A percentile compares a stretch with the other conserved stretches of the same genome.
phyloP scores from a whole-genome alignment of 2,113 vertebrate genomes.

The Caranx ignobilis region DNA sequence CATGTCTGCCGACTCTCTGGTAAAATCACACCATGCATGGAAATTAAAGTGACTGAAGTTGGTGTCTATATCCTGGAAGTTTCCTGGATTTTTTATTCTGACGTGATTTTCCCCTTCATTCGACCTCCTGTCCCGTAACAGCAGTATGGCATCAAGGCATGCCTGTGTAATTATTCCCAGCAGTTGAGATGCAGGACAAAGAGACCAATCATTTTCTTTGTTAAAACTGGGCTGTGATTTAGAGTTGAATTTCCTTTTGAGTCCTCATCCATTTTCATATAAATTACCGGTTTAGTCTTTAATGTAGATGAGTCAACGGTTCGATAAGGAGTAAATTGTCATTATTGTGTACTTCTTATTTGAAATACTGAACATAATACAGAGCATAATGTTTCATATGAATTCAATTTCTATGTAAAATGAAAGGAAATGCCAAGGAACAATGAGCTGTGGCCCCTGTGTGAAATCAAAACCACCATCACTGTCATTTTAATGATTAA shows the following conservation, averaged over 20 bases:
- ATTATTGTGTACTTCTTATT: too few relatives aligned
- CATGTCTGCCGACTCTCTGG: background rate
- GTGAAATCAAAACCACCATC: too few relatives aligned
- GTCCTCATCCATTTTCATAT: background rate
- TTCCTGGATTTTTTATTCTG: background rate
- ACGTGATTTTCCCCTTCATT: background rate
- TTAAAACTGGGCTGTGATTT: background rate
- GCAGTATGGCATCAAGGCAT: background rate
- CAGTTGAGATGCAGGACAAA: conserved; percentile 7
- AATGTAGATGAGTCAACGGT: too few relatives aligned
- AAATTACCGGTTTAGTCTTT: too few relatives aligned
- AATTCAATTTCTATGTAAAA: too few relatives aligned
- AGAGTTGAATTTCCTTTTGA: background rate
- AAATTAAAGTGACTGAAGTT: conserved; percentile 5
- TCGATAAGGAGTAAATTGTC: too few relatives aligned
- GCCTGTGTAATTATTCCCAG: conserved; percentile 9
- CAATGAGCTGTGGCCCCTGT: too few relatives aligned
- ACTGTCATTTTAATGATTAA: too few relatives aligned
- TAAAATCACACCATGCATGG: background rate
- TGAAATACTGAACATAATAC: too few relatives aligned
- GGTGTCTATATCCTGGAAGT: background rate
- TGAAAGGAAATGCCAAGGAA: too few relatives aligned
- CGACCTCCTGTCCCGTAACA: background rate
- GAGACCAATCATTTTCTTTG: background rate
- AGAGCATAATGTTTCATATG: too few relatives aligned